Evolutionary conservation across 92 coral and sea anemone genomes (phyloP), one percentile per base, ranked within the genome.

Genomic region (Metridium senile): DNA sequence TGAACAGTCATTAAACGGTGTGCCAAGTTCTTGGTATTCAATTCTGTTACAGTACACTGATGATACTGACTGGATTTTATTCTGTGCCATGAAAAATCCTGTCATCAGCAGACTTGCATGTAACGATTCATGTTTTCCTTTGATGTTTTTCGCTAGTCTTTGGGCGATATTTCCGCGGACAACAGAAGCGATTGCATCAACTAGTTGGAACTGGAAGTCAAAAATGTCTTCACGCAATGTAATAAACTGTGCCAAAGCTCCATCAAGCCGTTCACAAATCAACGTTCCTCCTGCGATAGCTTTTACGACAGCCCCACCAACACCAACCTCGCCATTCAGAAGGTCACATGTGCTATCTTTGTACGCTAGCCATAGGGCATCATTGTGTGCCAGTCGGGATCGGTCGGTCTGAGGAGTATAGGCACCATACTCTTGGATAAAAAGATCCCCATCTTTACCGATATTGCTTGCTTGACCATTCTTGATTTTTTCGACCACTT

Each of bases 51-150:
- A 86, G 64, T 86, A 86, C 7, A 78, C 62, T 54, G 75, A 43
- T 3, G 87, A 86, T 18, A 69, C 73, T 19, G 90, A 33, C 80
- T 86, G 90, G 56, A 86, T 27, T n/a, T 39, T 54, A 35, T 53
- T 22, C 47, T 86, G 90, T 32, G 81, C 70, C 90, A 86, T 86
- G n/a, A 86, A 68, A 71, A 78, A 86, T 11, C 90, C 90, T 30
- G 59, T 67, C 58, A 86, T 30, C 9, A 85, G 62, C 58, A 81
- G 76, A 33, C 64, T 74, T 26, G 85, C 89, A 39, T 67, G 70
- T 21, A 85, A 35, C 22, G 54, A n/a, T 22, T 85, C 89, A 33
- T 68, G 28, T 54, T 71, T 75, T 13, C 76, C 80, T 59, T 20
- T n/a, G 83, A 86, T 86, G 56, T 71, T 62, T 20, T 53, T 70